These are phyloP conservation scores for Matsumurasca onukii DNA, from an alignment of 1,140 invertebrate genomes.

Conservation along the genomic window DNA sequence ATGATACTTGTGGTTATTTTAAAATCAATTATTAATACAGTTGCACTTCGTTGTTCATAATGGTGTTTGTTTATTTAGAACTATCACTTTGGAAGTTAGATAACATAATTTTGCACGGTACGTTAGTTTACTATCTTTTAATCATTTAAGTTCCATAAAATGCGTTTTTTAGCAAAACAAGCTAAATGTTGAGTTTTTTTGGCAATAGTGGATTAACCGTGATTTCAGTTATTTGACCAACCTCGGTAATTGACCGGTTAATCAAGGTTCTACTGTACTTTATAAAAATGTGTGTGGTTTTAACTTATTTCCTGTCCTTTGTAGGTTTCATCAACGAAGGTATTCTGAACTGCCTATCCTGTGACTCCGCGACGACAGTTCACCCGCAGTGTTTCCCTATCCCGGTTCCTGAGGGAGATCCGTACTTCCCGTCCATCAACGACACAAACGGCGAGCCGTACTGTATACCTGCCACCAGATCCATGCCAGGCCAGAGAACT, in stretches of 20 bases:
- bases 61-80: background rate
- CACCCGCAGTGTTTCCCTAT: constrained; percentile 61
- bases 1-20: background rate
- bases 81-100: too few relatives aligned
- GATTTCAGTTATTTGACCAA: too few relatives aligned
- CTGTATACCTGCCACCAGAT: constrained; percentile 60
- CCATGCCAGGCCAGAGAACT: constrained; percentile 58
- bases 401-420: constrained; percentile 56
- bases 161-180: too few relatives aligned
- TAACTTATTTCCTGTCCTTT: constrained; percentile 24
- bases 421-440: constrained; percentile 52
- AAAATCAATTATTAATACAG: background rate
- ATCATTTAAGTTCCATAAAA: too few relatives aligned
- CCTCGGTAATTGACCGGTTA: too few relatives aligned
- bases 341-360: constrained; percentile 51
- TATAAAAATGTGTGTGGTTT: too few relatives aligned
- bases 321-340: constrained; percentile 48
- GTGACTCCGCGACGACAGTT: constrained; percentile 50
- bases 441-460: constrained; percentile 52
- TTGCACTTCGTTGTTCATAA: too few relatives aligned
- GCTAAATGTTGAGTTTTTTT: too few relatives aligned
- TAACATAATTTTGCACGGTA: too few relatives aligned
- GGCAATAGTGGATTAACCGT: too few relatives aligned
- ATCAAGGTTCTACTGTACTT: too few relatives aligned
- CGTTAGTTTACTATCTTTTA: too few relatives aligned